Percentiles rank a stretch among this genome's conserved stretches.
phyloP scores from a whole-genome alignment of 2,888 invertebrate genomes.

The Diplazon laetatorius region DNA sequence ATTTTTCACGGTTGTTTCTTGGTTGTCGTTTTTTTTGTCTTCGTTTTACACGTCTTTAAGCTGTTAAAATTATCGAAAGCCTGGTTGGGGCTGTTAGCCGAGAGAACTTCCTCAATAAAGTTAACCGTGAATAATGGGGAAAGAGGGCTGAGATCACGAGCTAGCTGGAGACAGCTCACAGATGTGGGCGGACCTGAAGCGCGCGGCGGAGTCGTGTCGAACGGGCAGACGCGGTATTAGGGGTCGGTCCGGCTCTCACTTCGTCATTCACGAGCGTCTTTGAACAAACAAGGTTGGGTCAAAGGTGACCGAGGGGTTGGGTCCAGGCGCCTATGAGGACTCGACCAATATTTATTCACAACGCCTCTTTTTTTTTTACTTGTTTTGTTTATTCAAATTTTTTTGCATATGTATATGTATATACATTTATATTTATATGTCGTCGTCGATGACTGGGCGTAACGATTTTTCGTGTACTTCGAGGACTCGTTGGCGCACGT shows the following conservation, averaged over 20 bases:
- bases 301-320: slow-evolving; percentile 53
- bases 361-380: no score
- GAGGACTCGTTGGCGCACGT: slow-evolving; percentile 51
- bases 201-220: slow-evolving; percentile 45
- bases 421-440: no score
- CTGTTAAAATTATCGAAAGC: slow-evolving; percentile 24
- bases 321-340: slow-evolving; percentile 44
- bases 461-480: slow-evolving; percentile 47
- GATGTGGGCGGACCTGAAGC: slow-evolving; percentile 55
- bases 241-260: slow-evolving; percentile 60
- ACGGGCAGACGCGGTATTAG: slow-evolving; percentile 55
- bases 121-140: slow-evolving; percentile 66
- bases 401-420: slow-evolving; percentile 17
- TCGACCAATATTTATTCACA: slow-evolving; percentile 13
- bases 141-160: slow-evolving; percentile 52
- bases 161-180: slow-evolving; percentile 40
- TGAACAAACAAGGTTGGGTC: slow-evolving; percentile 54
- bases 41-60: no score
- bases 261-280: slow-evolving; percentile 59
- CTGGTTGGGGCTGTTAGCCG: slow-evolving; percentile 59
- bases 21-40: no score
- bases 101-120: slow-evolving; percentile 70
- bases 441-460: slow-evolving; percentile 19
- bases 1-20: slow-evolving; percentile 20
- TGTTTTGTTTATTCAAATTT: no score